These are phyloP conservation scores for Dasyornis broadbenti DNA, from an alignment of 2,113 vertebrate species.

Conservation along the genomic window DNA sequence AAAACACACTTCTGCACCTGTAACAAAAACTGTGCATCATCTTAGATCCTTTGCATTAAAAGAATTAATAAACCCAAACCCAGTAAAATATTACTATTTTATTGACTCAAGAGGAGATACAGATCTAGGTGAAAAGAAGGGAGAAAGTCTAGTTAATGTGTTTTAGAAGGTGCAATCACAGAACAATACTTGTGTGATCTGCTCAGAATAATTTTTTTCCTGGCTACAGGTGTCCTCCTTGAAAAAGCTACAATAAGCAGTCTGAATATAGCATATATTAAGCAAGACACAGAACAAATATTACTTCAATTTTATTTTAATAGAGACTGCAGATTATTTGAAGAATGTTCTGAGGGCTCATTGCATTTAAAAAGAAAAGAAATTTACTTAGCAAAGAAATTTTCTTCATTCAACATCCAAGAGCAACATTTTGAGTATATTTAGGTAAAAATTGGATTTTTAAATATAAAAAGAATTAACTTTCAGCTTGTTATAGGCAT, in stretches of 20 bases:
- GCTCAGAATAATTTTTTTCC: neutral
- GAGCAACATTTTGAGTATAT: neutral
- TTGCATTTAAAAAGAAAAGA: neutral
- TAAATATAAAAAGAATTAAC: neutral
- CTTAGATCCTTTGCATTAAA: neutral
- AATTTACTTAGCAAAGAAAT: neutral
- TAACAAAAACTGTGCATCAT: neutral
- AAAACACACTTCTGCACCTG: neutral
- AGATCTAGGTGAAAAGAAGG: neutral
- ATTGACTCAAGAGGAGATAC: neutral
- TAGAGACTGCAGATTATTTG: neutral
- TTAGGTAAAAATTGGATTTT: neutral
- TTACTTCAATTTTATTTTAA: neutral
- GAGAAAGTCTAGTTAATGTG: neutral
- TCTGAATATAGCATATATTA: neutral
- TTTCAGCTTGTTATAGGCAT: neutral
- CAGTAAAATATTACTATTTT: neutral
- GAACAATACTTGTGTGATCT: neutral
- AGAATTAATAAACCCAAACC: neutral
- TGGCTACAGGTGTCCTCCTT: neutral
- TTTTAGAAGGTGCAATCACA: neutral
- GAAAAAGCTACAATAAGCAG: neutral
- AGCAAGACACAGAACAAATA: neutral
- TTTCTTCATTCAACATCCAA: neutral
- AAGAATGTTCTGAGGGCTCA: neutral